Percentiles rank a stretch among this genome's conserved stretches.
phyloP scores from a whole-genome alignment of 2,888 invertebrate genomes.

The Amiota mariae region DNA sequence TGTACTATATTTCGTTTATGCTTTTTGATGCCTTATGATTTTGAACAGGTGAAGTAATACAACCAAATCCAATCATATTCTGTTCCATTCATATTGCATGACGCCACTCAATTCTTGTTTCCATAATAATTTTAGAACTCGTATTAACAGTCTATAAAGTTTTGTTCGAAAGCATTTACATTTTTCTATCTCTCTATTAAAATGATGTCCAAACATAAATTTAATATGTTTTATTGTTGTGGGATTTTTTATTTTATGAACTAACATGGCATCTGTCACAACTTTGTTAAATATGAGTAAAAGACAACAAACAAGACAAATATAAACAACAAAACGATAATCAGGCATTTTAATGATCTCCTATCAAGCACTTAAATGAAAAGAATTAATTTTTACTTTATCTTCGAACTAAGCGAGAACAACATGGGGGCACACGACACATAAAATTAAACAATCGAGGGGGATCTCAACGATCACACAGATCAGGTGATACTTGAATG shows the following conservation, averaged over 20 bases:
- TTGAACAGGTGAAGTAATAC: too few relatives aligned
- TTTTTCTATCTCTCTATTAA: too few relatives aligned
- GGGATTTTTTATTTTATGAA: not conserved
- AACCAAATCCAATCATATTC: too few relatives aligned
- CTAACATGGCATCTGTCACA: slow-evolving; percentile 16
- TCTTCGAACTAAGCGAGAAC: not conserved
- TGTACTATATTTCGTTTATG: too few relatives aligned
- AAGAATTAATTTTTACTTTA: slow-evolving; percentile 33
- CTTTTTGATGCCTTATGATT: too few relatives aligned
- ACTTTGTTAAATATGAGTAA: slow-evolving; percentile 26
- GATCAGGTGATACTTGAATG: slow-evolving; percentile 10
- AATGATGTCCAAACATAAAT: too few relatives aligned
- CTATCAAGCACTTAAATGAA: slow-evolving; percentile 32
- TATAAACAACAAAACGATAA: slow-evolving; percentile 29
- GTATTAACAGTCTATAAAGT: too few relatives aligned
- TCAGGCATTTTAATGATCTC: slow-evolving; percentile 27
- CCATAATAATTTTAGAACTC: too few relatives aligned
- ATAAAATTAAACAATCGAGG: slow-evolving; percentile 13
- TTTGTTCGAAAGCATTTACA: too few relatives aligned
- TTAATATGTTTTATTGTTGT: too few relatives aligned
- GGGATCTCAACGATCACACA: slow-evolving; percentile 3
- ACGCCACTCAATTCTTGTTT: too few relatives aligned
- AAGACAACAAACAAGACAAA: slow-evolving; percentile 14
- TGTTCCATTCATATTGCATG: too few relatives aligned
- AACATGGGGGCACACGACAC: slow-evolving; percentile 11